Evolutionary conservation across 2,888 invertebrate genomes (phyloP).

Genomic region (Drosophila melanocephala): DNA sequence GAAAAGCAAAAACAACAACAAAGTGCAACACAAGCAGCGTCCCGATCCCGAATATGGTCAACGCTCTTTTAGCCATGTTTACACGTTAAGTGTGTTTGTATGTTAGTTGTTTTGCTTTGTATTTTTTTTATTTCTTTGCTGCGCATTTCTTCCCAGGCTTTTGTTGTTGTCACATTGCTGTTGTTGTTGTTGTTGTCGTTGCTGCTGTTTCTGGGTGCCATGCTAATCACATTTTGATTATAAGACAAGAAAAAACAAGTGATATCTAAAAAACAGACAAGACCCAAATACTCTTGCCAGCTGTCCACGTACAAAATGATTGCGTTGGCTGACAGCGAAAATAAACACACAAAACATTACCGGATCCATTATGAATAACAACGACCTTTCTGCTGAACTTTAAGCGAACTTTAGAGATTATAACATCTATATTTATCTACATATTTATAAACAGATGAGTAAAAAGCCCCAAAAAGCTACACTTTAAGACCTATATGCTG

Average conservation of each 20-base stretch:
- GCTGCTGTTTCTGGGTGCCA: slow-evolving; percentile 53
- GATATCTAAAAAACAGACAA: slow-evolving; percentile 26
- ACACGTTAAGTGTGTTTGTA: slow-evolving; percentile 80
- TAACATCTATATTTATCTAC: background rate
- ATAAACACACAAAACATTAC: slow-evolving; percentile 1
- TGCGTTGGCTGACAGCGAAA: background rate
- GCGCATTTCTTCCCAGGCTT: slow-evolving; percentile 67
- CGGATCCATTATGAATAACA: background rate
- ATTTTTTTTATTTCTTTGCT: slow-evolving; percentile 18
- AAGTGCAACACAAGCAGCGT: slow-evolving; percentile 51
- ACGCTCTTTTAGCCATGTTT: slow-evolving; percentile 81
- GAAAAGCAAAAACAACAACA: slow-evolving; percentile 28
- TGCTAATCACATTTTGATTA: slow-evolving; percentile 80
- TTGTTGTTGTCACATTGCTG: slow-evolving; percentile 31
- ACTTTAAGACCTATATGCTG: background rate
- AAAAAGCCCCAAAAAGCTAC: background rate
- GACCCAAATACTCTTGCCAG: slow-evolving; percentile 35
- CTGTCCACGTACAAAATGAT: slow-evolving; percentile 7
- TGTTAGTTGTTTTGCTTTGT: slow-evolving; percentile 64
- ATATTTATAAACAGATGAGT: background rate
- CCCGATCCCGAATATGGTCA: slow-evolving; percentile 77
- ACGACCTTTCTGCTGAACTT: background rate
- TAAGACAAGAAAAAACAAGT: slow-evolving; percentile 50
- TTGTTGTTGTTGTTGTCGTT: slow-evolving; percentile 38
- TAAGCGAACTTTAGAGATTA: background rate